A percentile compares a stretch with the other conserved stretches of the same genome.
phyloP scores from a whole-genome alignment of 2,797 vertebrate genomes.

The Ctenopoma kingsleyae region DNA sequence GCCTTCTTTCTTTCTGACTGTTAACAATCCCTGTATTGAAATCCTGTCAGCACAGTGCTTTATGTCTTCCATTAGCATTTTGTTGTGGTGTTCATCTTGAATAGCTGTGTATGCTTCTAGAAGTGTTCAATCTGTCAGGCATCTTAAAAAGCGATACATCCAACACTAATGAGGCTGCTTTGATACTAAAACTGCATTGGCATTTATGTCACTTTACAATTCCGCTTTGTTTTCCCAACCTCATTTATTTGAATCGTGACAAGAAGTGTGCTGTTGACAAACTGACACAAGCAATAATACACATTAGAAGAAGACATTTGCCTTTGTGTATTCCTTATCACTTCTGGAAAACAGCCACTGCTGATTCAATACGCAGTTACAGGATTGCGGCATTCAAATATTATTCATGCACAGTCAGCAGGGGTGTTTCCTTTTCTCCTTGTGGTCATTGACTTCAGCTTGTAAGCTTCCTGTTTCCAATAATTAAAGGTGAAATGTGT shows the following conservation, averaged over 20 bases:
- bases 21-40: constrained; percentile 80
- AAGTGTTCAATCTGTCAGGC: constrained; percentile 66
- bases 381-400: constrained; percentile 54
- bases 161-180: constrained; percentile 78
- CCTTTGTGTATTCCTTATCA: constrained; percentile 28
- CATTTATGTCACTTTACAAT: constrained; percentile 62
- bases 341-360: constrained; percentile 27
- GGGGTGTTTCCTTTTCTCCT: constrained; percentile 53
- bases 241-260: constrained; percentile 29
- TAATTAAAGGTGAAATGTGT: constrained; percentile 69
- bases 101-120: constrained; percentile 67
- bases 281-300: constrained; percentile 26
- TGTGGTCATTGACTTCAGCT: constrained; percentile 63
- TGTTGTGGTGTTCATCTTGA: constrained; percentile 80
- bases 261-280: constrained; percentile 40
- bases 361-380: constrained; percentile 33
- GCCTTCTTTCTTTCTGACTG: constrained; percentile 54
- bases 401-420: constrained; percentile 58
- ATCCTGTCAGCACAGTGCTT: constrained; percentile 79
- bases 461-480: constrained; percentile 63
- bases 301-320: constrained; percentile 17
- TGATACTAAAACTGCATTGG: constrained; percentile 64
- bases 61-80: constrained; percentile 81
- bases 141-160: constrained; percentile 63
- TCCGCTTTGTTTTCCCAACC: constrained; percentile 38